Conservation (phyloP, 1,140 invertebrate species). For the Cyclargus thomasi region DNA sequence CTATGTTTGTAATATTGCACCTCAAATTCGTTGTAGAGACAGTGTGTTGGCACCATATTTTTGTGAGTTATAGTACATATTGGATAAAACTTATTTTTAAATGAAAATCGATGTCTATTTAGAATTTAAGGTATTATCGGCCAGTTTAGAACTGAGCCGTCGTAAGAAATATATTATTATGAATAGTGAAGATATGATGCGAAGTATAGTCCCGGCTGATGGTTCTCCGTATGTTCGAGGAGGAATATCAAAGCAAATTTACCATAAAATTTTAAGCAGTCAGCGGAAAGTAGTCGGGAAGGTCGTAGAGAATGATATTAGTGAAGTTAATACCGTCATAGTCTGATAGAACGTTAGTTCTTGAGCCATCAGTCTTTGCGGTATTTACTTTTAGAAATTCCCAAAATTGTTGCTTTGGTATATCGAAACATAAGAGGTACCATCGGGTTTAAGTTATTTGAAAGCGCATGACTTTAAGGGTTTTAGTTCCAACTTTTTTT, state of each 20-base stretch:
- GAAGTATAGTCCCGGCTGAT: constrained; percentile 43
- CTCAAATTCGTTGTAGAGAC: constrained; percentile 29
- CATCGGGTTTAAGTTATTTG: background rate
- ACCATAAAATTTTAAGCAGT: background rate
- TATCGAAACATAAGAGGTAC: constrained; percentile 3
- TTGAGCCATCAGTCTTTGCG: constrained; percentile 70
- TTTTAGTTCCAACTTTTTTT: no score
- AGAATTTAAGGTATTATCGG: constrained; percentile 22
- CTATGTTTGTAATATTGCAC: constrained; percentile 29
- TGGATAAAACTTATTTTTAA: constrained; percentile 28
- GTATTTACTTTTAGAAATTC: constrained; percentile 44
- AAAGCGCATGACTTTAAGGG: no score
- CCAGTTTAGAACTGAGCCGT: constrained; percentile 17
- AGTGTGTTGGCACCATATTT: constrained; percentile 36
- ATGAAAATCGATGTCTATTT: constrained; percentile 26
- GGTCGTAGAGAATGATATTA: constrained; percentile 18
- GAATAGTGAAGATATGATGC: constrained; percentile 37
- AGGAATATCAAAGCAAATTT: constrained; percentile 51
- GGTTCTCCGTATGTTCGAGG: constrained; percentile 49
- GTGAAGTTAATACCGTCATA: constrained; percentile 51
- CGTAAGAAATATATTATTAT: constrained; percentile 24
- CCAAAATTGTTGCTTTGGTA: constrained; percentile 42
- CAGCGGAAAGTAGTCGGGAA: background rate
- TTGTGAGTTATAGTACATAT: constrained; percentile 29
- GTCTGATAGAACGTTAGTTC: constrained; percentile 69